A percentile compares a stretch with the other conserved stretches of the same genome.
These are phyloP conservation scores for Carcina quercana DNA, from an alignment of 2,888 invertebrate species.

Conservation along the genomic window DNA sequence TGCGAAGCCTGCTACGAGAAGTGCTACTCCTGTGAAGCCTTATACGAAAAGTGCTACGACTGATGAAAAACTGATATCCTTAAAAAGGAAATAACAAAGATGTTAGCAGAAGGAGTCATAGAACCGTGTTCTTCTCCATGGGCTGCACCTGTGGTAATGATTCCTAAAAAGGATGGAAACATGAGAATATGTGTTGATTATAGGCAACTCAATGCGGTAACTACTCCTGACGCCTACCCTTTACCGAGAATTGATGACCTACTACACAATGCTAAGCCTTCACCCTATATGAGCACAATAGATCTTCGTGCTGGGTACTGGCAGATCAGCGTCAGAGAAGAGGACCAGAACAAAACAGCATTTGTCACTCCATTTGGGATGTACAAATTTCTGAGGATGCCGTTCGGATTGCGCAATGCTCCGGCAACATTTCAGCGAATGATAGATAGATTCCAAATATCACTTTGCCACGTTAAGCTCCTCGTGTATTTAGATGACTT, in stretches of 20 bases:
- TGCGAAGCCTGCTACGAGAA: no score
- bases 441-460: conserved; percentile 24
- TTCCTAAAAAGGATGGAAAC: conserved; percentile 30
- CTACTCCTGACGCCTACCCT: conserved; percentile 27
- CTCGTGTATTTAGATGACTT: conserved; percentile 27
- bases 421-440: conserved; percentile 29
- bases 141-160: conserved; percentile 34
- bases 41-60: no score
- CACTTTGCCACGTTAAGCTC: conserved; percentile 14
- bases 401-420: conserved; percentile 30
- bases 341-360: conserved; percentile 26
- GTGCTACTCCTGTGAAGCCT: no score
- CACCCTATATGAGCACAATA: conserved; percentile 21
- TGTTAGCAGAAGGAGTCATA: conserved; percentile 27
- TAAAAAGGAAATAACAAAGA: conserved; percentile 23
- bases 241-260: conserved; percentile 39
- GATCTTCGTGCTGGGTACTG: conserved; percentile 24
- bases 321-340: conserved; percentile 19
- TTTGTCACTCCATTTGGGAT: conserved; percentile 29
- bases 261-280: conserved; percentile 24
- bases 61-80: no score
- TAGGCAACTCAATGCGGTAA: conserved; percentile 19
- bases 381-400: conserved; percentile 28
- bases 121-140: conserved; percentile 32
- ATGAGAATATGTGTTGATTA: conserved; percentile 35